Percentiles rank a stretch among this genome's conserved stretches.
These are phyloP conservation scores for Ictalurus punctatus DNA, from an alignment of 2,113 vertebrate species.

Conservation along the genomic window DNA sequence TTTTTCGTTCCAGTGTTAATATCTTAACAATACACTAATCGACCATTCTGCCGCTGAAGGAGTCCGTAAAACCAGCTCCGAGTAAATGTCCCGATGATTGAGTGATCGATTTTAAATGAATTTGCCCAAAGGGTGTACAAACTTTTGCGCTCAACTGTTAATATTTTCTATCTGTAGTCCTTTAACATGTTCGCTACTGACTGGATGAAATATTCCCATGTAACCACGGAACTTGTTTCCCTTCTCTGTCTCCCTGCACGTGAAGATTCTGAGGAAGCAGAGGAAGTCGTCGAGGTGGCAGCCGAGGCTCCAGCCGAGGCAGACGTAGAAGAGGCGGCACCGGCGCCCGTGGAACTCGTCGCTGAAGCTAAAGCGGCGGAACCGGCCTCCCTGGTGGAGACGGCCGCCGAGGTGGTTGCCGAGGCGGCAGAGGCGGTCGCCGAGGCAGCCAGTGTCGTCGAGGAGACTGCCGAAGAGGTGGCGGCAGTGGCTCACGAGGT, in stretches of 20 bases:
- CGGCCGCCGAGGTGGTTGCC: constrained; percentile 26
- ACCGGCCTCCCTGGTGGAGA: constrained; percentile 35
- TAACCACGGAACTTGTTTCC: background rate
- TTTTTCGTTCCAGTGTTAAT: background rate
- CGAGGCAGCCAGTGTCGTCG: constrained; percentile 41
- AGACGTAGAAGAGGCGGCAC: background rate
- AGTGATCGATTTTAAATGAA: too few relatives aligned
- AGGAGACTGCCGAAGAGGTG: constrained; percentile 22
- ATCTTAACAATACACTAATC: background rate
- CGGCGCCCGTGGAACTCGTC: background rate
- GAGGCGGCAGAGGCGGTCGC: constrained; percentile 40
- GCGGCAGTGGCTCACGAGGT: constrained; percentile 35
- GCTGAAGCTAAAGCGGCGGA: constrained; percentile 19
- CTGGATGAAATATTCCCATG: background rate
- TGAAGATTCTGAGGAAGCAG: constrained; percentile 32
- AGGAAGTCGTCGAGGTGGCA: background rate
- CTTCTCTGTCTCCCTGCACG: background rate
- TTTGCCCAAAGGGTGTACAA: background rate
- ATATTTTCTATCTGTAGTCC: background rate
- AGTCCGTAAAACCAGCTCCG: background rate
- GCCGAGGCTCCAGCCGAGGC: background rate
- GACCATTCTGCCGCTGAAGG: background rate
- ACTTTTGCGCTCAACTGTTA: background rate
- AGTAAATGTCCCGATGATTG: background rate
- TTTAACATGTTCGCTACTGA: background rate